phyloP scores from a whole-genome alignment of 2,113 vertebrate genomes.

The Erpornis zantholeuca region DNA sequence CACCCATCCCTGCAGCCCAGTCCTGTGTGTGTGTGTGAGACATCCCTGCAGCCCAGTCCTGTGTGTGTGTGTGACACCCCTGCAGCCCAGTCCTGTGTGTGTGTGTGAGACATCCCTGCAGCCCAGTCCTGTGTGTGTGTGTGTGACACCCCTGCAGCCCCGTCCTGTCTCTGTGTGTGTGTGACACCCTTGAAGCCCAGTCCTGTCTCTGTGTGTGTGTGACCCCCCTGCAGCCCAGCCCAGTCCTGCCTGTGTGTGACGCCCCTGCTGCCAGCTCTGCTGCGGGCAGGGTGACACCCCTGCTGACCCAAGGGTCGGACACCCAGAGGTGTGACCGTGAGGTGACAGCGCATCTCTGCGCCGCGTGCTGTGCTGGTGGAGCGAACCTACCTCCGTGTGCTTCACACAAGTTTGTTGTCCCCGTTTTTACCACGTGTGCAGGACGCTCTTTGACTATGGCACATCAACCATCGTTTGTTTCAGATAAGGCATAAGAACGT shows the following conservation, averaged over 20 bases:
- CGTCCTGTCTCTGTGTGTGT: neutral
- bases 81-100: too few species aligned
- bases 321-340: neutral
- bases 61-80: neutral
- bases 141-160: neutral
- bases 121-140: too few species aligned
- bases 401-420: neutral
- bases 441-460: neutral
- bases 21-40: neutral
- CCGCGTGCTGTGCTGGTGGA: rapidly evolving
- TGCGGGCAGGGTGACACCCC: neutral
- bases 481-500: neutral
- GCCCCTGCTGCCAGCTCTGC: neutral
- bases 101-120: too few species aligned
- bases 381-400: rapidly evolving
- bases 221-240: rapidly evolving
- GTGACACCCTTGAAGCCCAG: neutral
- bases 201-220: too few species aligned
- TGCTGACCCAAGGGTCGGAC: rapidly evolving
- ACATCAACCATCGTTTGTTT: neutral
- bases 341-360: neutral
- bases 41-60: too few species aligned
- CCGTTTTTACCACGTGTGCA: too few species aligned
- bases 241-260: too few species aligned
- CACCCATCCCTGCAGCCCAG: neutral